These are phyloP conservation scores for Vulpes lagopus DNA, from an alignment of 2,113 vertebrate genomes.

Conservation along the genomic window DNA sequence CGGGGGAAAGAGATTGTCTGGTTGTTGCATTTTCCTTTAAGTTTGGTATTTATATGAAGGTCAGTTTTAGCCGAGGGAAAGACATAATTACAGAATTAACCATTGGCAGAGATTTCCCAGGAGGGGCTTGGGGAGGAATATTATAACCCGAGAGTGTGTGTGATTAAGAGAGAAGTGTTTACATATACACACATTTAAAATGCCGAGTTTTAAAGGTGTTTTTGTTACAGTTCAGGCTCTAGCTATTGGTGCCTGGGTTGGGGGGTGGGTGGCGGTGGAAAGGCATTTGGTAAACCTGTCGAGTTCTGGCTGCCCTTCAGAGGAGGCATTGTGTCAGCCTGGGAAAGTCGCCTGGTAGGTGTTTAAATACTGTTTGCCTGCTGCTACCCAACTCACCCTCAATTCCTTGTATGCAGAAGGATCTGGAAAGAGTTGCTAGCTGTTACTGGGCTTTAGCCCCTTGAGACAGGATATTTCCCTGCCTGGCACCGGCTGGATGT, in stretches of 20 bases:
- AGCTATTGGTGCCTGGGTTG: slow-evolving; percentile 5
- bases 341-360: background rate
- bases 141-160: slow-evolving; percentile 11
- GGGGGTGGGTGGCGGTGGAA: background rate
- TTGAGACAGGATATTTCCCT: background rate
- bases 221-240: slow-evolving; percentile 35
- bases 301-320: background rate
- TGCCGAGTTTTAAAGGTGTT: background rate
- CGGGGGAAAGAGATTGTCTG: slow-evolving; percentile 14
- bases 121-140: slow-evolving; percentile 8
- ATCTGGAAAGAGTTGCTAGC: slow-evolving; percentile 57
- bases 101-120: slow-evolving; percentile 44
- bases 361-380: slow-evolving; percentile 29
- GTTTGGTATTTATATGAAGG: slow-evolving; percentile 62
- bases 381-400: background rate
- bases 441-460: slow-evolving; percentile 13
- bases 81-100: slow-evolving; percentile 57
- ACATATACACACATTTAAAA: background rate
- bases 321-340: background rate
- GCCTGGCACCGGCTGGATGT: background rate
- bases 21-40: slow-evolving; percentile 38
- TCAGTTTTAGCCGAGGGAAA: slow-evolving; percentile 62
- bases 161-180: slow-evolving; percentile 35
- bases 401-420: background rate
- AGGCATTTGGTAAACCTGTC: slow-evolving; percentile 48